These are phyloP conservation scores for Mustela erminea DNA, from an alignment of 2,797 vertebrate genomes.

Conservation along the genomic window DNA sequence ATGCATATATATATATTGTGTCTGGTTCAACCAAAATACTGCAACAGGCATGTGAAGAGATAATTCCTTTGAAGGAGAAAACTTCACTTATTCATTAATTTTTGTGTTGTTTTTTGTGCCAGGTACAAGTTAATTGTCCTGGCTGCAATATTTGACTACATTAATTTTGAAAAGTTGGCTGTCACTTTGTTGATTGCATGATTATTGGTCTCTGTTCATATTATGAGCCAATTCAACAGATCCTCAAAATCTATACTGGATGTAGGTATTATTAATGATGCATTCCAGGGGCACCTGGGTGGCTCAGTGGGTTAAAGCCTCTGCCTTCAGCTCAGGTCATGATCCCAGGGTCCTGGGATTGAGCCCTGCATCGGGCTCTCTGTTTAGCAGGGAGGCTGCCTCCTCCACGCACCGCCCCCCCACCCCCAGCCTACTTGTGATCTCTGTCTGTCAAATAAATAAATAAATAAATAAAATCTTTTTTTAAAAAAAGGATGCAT, in stretches of 20 bases:
- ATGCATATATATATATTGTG: neutral
- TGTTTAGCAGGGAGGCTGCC: no score
- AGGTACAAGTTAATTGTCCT: neutral
- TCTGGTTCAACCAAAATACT: neutral
- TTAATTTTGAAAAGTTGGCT: neutral
- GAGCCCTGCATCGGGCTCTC: no score
- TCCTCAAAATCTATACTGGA: neutral
- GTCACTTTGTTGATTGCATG: neutral
- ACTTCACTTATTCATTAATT: neutral
- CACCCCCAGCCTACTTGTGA: no score
- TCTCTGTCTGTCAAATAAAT: no score
- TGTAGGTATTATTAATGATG: neutral
- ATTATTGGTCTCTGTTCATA: conserved; percentile 34
- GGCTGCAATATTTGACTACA: conserved; percentile 32
- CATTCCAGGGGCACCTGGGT: neutral
- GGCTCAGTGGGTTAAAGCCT: no score
- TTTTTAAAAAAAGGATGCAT: neutral
- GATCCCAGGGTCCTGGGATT: no score
- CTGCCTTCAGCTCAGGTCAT: no score
- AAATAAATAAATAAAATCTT: no score
- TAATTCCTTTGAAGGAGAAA: neutral
- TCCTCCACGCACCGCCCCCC: no score
- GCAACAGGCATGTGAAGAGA: neutral
- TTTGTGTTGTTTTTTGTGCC: conserved; percentile 1
- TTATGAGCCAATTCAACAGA: neutral